Evolutionary conservation across 2,113 vertebrate species (phyloP), one percentile per base, ranked within the genome.

Genomic region (Dryoscopus gambensis): DNA sequence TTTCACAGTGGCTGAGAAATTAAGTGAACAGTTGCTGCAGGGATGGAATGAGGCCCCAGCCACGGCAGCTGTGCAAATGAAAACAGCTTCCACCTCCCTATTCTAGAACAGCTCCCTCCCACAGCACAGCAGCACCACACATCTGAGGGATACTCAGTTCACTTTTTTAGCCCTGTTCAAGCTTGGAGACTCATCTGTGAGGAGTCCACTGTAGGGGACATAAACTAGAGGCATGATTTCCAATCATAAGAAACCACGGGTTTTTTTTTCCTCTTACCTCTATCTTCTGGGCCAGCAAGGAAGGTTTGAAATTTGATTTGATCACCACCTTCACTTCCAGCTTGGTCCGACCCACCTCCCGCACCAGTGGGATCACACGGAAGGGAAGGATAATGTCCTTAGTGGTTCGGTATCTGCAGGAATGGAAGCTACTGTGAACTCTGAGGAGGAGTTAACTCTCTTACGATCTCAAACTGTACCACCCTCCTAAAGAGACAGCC

Each of bases 331-430:
- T 99, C 52, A 99, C 99, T 93, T 99, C 99, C 91, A 99, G 98
- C 92, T 99, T 99, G 90, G 99, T 99, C 97, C 99, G 99, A 31
- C 99, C 99, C 57, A 99, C 99, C 95, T 99, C 99, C 77, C 99
- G 98, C 82, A 99, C 99, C 83, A 99, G 98, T 8, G 99, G 99
- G 80, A 99, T 99, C 75, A 99, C 99, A 39, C 99, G 98, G 98
- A 99, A 99, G 9, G 99, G 99, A 92, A 99, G 98, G 97, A 99
- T 99, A 95, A 99, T 99, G 96, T 99, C 99, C 98, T 99, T 99
- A 95, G 99, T 99, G 97, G 99, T 99, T 94, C 99, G 99, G 90
- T 99, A 99, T 98, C 99, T 99, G 96, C 40, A 93, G 44, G 55
- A 60, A 56, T 19, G 19, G 62, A 74, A 87, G 12, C 35, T 63